phyloP scores from a whole-genome alignment of 2,113 vertebrate genomes.

The Thinocorus orbignyianus region DNA sequence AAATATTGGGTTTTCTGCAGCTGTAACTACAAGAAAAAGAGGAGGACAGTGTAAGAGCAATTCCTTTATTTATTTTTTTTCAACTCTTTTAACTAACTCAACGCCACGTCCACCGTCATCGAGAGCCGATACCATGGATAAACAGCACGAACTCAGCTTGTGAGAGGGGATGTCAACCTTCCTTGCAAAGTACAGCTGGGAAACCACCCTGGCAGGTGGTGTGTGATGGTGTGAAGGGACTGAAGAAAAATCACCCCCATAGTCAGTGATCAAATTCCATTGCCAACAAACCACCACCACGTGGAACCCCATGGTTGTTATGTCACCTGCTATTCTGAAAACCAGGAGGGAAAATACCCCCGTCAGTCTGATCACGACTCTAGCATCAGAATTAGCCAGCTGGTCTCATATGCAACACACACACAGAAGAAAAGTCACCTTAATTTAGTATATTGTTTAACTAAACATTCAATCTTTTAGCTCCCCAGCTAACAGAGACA shows the following conservation, averaged over 20 bases:
- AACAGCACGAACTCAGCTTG: background rate
- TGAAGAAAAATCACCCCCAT: background rate
- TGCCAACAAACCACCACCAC: background rate
- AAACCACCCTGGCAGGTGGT: background rate
- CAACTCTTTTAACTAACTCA: background rate
- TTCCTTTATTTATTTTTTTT: background rate
- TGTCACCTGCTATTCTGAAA: background rate
- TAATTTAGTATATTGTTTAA: background rate
- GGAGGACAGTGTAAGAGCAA: background rate
- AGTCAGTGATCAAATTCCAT: background rate
- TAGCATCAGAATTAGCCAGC: background rate
- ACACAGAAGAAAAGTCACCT: background rate
- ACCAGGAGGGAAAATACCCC: background rate
- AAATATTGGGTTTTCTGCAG: slow-evolving; percentile 99
- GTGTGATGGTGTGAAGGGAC: rapidly evolving
- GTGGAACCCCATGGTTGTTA: background rate
- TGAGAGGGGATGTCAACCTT: background rate
- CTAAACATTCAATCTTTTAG: background rate
- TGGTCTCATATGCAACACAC: background rate
- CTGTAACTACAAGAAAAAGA: slow-evolving; percentile 86
- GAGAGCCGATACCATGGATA: background rate
- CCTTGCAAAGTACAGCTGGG: background rate
- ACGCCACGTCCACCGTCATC: rapidly evolving
- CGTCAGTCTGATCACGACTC: background rate
- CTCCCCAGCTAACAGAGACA: background rate